phyloP scores from a whole-genome alignment of 2,113 vertebrate species.

The Nothocercus julius region DNA sequence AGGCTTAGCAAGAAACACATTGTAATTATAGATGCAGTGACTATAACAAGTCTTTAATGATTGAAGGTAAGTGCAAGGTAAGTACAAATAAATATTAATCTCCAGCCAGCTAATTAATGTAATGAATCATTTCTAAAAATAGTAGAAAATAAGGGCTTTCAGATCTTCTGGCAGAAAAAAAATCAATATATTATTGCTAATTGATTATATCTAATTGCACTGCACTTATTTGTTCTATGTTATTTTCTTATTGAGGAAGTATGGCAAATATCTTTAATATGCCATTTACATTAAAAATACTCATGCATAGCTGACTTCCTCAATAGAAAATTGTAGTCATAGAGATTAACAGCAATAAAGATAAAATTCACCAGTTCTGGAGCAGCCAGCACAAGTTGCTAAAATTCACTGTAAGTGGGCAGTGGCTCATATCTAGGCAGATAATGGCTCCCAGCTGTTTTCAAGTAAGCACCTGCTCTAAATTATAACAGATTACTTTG shows the following conservation, averaged over 20 bases:
- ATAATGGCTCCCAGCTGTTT: not conserved
- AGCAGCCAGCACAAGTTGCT: not conserved
- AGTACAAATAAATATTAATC: slow-evolving; percentile 69
- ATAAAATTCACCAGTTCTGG: not conserved
- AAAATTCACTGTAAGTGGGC: not conserved
- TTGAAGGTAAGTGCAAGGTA: slow-evolving; percentile 45
- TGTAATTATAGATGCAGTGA: slow-evolving; percentile 56
- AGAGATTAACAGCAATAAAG: not conserved
- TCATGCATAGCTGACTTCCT: not conserved
- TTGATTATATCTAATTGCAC: slow-evolving; percentile 22
- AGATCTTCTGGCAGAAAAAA: slow-evolving; percentile 9
- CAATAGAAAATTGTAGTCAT: not conserved
- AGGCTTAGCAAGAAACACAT: slow-evolving; percentile 58
- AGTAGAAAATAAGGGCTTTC: slow-evolving; percentile 52
- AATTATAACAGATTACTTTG: not conserved
- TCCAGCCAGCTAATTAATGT: slow-evolving; percentile 67
- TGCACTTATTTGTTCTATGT: not conserved
- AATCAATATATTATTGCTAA: not conserved
- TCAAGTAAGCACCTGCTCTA: not conserved
- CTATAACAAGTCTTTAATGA: slow-evolving; percentile 59
- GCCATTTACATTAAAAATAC: not conserved
- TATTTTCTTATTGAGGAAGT: not conserved
- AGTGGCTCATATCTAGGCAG: not conserved
- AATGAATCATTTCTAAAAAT: slow-evolving; percentile 70
- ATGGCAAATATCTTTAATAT: not conserved